A percentile compares a stretch with the other conserved stretches of the same genome.
These are phyloP conservation scores for Archocentrus centrarchus DNA, from an alignment of 2,113 vertebrate genomes.

Conservation along the genomic window DNA sequence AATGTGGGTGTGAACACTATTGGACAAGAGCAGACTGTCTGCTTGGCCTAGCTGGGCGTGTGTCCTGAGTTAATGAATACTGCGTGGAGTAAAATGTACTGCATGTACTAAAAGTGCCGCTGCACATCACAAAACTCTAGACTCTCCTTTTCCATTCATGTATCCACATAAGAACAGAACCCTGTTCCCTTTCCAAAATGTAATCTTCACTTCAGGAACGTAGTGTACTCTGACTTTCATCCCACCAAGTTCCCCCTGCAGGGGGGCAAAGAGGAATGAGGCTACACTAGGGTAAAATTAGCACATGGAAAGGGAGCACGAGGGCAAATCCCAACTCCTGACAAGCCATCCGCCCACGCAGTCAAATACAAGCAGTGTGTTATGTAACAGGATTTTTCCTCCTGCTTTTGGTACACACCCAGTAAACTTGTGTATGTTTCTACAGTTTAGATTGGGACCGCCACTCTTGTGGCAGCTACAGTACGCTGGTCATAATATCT, in stretches of 20 bases:
- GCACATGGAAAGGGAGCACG: constrained; percentile 31
- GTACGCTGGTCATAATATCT: neutral
- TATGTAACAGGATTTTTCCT: constrained; percentile 29
- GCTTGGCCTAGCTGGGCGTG: constrained; percentile 11
- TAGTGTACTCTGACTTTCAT: constrained; percentile 30
- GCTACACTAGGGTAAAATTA: constrained; percentile 75
- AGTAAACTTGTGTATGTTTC: neutral
- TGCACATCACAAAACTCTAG: neutral
- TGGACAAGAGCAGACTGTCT: constrained; percentile 25
- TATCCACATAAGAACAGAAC: neutral
- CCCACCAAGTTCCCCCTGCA: constrained; percentile 13
- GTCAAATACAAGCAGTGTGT: neutral
- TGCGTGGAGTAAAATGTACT: neutral
- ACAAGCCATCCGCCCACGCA: neutral
- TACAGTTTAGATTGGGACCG: neutral
- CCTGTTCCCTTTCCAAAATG: neutral
- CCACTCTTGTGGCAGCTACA: neutral
- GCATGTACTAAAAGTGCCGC: neutral
- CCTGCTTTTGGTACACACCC: constrained; percentile 5
- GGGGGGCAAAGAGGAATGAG: constrained; percentile 26
- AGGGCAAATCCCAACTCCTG: constrained; percentile 32
- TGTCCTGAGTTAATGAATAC: constrained; percentile 21
- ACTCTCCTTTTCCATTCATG: neutral
- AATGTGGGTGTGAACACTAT: neutral
- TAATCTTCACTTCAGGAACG: constrained; percentile 38